A percentile compares a stretch with the other conserved stretches of the same genome.
Conservation (phyloP, 2,113 vertebrate genomes). For the Hiodon tergisus region DNA sequence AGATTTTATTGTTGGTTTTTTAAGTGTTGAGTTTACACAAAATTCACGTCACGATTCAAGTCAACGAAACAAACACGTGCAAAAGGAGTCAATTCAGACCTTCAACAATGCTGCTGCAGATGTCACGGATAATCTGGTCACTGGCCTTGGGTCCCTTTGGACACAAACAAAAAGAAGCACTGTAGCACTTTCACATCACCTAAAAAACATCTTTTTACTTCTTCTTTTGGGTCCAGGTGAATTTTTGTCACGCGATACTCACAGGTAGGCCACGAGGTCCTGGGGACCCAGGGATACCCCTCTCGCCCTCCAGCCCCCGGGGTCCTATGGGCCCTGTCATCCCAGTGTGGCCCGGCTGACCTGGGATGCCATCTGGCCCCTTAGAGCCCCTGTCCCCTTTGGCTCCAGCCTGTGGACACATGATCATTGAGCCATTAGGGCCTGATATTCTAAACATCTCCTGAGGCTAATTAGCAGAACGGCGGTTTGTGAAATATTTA, state of each 20-base stretch:
- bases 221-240: too few relatives aligned
- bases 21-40: too few relatives aligned
- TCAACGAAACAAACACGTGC: neutral
- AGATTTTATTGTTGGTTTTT: too few relatives aligned
- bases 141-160: slow-evolving; percentile 62
- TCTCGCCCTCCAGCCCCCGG: slow-evolving; percentile 62
- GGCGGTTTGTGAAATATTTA: slow-evolving; percentile 1
- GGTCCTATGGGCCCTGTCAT: slow-evolving; percentile 60
- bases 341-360: slow-evolving; percentile 63
- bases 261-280: slow-evolving; percentile 68
- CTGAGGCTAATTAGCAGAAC: neutral
- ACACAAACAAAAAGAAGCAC: neutral
- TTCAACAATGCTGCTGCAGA: slow-evolving; percentile 66
- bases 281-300: slow-evolving; percentile 54
- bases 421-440: neutral
- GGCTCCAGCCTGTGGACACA: slow-evolving; percentile 49
- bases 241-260: slow-evolving; percentile 32
- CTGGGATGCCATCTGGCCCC: slow-evolving; percentile 59
- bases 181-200: neutral
- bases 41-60: too few relatives aligned
- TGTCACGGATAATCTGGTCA: slow-evolving; percentile 62
- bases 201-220: neutral
- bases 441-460: neutral
- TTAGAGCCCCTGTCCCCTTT: slow-evolving; percentile 57
- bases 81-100: slow-evolving; percentile 40